A percentile compares a stretch with the other conserved stretches of the same genome.
Conservation (phyloP, 1,140 invertebrate genomes). For the Pentalonia nigronervosa region DNA sequence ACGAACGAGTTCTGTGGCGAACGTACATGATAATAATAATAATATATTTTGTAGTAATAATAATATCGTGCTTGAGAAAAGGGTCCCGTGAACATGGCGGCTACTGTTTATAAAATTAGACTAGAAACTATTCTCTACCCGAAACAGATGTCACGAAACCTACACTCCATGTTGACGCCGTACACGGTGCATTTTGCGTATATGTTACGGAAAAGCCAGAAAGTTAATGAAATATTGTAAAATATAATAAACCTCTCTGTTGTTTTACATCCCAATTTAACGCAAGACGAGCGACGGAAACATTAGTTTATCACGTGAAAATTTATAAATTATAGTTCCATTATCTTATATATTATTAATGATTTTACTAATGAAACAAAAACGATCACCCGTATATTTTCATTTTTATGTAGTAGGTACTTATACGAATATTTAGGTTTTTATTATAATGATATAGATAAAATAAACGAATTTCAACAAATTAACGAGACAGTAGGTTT, state of each 20-base stretch:
- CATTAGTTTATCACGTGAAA: not conserved
- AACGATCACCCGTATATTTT: not conserved
- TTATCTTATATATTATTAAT: not conserved
- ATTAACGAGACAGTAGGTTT: not conserved
- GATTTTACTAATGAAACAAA: not conserved
- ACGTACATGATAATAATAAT: not conserved
- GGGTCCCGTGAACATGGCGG: conserved; percentile 5
- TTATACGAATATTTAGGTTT: not conserved
- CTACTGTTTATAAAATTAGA: conserved; percentile 45
- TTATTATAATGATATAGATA: not conserved
- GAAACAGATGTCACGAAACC: conserved; percentile 45
- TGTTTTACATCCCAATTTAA: not conserved
- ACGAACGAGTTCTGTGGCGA: not conserved
- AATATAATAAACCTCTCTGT: not conserved
- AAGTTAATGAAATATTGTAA: not conserved
- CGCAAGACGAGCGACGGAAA: not conserved
- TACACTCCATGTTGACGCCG: not conserved
- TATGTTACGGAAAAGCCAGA: not conserved
- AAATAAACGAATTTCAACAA: not conserved
- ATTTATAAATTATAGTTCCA: not conserved
- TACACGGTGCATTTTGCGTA: not conserved
- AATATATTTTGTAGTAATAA: not conserved
- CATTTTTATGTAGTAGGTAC: not conserved
- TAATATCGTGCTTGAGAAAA: not conserved
- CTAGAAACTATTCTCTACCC: not conserved